Conservation (phyloP, 2,888 invertebrate species). For the Sepioteuthis lessoniana region DNA sequence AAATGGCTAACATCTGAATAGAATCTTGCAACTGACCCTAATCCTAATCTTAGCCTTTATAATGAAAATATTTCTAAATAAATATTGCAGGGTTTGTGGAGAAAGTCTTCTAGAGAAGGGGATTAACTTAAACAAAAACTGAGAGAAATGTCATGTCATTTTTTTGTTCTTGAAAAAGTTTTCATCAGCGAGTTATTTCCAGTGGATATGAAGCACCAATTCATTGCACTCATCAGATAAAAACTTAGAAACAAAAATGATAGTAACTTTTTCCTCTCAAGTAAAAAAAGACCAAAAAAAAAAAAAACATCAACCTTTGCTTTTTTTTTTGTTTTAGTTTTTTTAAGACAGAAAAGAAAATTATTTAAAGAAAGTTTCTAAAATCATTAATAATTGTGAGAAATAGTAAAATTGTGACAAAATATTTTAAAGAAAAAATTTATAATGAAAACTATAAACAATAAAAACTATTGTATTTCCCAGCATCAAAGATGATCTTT, state of each 20-base stretch:
- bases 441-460: neutral
- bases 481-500: no score
- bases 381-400: neutral
- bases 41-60: conserved; percentile 4
- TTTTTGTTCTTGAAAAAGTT: no score
- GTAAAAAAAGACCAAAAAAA: no score
- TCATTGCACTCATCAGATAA: neutral
- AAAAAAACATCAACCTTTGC: neutral
- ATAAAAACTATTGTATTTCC: neutral
- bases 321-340: neutral
- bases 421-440: neutral
- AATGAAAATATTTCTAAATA: neutral
- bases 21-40: neutral
- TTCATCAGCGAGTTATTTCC: neutral
- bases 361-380: neutral
- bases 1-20: conserved; percentile 21
- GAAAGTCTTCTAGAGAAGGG: neutral
- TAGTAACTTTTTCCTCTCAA: neutral
- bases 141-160: neutral
- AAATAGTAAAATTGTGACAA: neutral
- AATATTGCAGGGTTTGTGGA: neutral
- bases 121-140: no score
- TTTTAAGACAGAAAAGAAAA: neutral
- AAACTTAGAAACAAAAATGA: neutral
- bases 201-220: no score